Evolutionary conservation across 1,140 invertebrate genomes (phyloP).

Genomic region (Galleria mellonella): DNA sequence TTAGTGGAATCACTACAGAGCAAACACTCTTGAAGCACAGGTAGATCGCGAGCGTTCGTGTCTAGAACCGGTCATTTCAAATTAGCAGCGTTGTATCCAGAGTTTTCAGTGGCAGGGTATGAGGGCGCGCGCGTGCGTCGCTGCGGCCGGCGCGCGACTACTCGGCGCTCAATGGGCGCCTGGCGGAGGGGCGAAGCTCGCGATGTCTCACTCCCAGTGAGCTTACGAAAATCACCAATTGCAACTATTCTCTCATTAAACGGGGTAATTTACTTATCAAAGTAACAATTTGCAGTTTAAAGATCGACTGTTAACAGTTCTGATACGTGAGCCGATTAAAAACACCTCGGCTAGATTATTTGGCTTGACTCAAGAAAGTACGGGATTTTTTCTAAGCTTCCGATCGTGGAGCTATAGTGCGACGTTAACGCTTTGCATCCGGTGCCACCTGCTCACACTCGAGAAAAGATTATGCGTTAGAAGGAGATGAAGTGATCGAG

Average conservation of each 20-base stretch:
- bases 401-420: constrained; percentile 45
- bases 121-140: constrained; percentile 53
- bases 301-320: not conserved
- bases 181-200: constrained; percentile 67
- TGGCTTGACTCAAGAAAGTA: constrained; percentile 19
- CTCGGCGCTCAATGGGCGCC: constrained; percentile 50
- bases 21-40: constrained; percentile 44
- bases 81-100: constrained; percentile 31
- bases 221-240: constrained; percentile 70
- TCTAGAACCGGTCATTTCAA: constrained; percentile 51
- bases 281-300: constrained; percentile 13
- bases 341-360: constrained; percentile 12
- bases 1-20: constrained; percentile 51
- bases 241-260: constrained; percentile 52
- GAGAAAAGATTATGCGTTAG: constrained; percentile 52
- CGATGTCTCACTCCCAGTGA: constrained; percentile 49
- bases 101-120: constrained; percentile 29
- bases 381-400: constrained; percentile 54
- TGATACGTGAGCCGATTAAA: constrained; percentile 12
- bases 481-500: constrained; percentile 67
- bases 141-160: constrained; percentile 63
- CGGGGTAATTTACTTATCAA: constrained; percentile 21
- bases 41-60: constrained; percentile 31
- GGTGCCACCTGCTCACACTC: constrained; percentile 68
- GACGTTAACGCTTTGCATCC: constrained; percentile 40